These are phyloP conservation scores for Piprites chloris DNA, from an alignment of 2,113 vertebrate genomes.

Conservation along the genomic window DNA sequence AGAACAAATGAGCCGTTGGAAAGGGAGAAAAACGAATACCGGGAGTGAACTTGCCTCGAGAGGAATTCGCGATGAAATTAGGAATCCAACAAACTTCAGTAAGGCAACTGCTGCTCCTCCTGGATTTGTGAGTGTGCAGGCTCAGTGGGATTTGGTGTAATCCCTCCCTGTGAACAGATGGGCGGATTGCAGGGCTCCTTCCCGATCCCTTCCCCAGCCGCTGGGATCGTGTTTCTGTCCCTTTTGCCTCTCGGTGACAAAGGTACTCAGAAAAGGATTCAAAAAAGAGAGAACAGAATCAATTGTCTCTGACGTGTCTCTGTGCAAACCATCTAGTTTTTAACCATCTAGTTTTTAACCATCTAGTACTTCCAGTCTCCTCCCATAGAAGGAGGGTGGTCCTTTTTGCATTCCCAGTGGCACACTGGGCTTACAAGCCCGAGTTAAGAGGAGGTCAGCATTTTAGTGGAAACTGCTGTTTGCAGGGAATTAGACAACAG, in stretches of 20 bases:
- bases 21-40: not conserved
- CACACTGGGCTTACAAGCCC: not conserved
- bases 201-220: not conserved
- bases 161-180: constrained; percentile 66
- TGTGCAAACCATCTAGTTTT: not conserved
- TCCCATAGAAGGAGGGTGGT: not conserved
- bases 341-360: not conserved
- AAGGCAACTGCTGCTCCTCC: constrained; percentile 59
- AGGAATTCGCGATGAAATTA: constrained; percentile 31
- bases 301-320: not conserved
- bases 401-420: not conserved
- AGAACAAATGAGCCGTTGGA: not conserved
- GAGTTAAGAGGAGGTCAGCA: not conserved
- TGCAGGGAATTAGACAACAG: not conserved
- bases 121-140: constrained; percentile 38
- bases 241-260: not conserved
- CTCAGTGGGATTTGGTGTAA: constrained; percentile 67
- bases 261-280: not conserved
- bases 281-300: not conserved
- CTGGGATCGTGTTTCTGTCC: not conserved
- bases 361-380: not conserved
- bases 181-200: constrained; percentile 35
- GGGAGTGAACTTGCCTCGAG: constrained; percentile 4
- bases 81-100: constrained; percentile 8
- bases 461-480: not conserved